These are phyloP conservation scores for Drosophila tropicalis DNA, from an alignment of 1,140 invertebrate species.

Conservation along the genomic window DNA sequence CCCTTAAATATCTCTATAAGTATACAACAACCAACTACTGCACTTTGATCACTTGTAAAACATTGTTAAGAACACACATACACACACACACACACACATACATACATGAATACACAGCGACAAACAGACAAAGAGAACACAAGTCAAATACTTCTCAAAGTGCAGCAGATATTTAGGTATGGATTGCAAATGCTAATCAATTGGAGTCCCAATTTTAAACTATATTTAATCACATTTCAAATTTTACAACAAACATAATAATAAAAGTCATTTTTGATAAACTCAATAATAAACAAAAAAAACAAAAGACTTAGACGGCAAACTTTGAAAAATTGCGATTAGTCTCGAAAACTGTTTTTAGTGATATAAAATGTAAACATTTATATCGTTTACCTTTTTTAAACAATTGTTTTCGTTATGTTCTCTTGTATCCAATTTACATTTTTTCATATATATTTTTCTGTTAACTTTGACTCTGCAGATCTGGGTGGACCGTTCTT, in stretches of 20 bases:
- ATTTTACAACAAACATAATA: no score
- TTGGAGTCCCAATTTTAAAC: background rate
- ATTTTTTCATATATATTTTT: conserved; percentile 37
- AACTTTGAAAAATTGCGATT: conserved; percentile 40
- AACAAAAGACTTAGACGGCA: conserved; percentile 73
- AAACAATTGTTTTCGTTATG: conserved; percentile 24
- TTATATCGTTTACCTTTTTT: conserved; percentile 54
- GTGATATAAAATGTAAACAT: background rate
- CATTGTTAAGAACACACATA: conserved; percentile 63
- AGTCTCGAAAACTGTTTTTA: conserved; percentile 6
- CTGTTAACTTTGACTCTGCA: conserved; percentile 74
- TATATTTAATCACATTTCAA: background rate
- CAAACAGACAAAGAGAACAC: conserved; percentile 30
- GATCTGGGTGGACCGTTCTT: conserved; percentile 97
- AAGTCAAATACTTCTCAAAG: conserved; percentile 12
- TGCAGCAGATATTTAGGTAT: conserved; percentile 6
- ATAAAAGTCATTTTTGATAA: background rate
- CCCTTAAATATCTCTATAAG: conserved; percentile 53
- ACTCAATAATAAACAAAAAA: background rate
- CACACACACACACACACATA: conserved; percentile 45
- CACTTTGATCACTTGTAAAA: conserved; percentile 70
- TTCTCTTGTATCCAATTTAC: background rate
- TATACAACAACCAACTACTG: conserved; percentile 55
- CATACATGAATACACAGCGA: conserved; percentile 11
- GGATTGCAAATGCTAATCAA: no score